Evolutionary conservation across 2,888 invertebrate species (phyloP), one percentile per base, ranked within the genome.

Genomic region (Psococerastis gibbosa): DNA sequence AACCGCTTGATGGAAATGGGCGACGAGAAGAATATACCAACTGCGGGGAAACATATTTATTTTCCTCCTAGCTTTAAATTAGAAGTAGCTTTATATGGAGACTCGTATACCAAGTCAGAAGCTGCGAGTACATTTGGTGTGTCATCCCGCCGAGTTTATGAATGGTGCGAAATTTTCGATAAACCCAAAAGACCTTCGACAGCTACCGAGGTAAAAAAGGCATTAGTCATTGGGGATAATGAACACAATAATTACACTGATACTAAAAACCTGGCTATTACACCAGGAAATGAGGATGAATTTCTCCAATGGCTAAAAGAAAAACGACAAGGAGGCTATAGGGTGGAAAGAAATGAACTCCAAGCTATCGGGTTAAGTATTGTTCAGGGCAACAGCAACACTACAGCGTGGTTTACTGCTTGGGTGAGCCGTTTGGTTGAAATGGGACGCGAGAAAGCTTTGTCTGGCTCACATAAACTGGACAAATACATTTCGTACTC

Each of bases 41-140:
- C 15, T 16, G 22, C 38, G 15, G 38, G 20, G n/a, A 38, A 38
- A 38, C 22, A 38, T 20, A 38, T 38, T 38, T 20, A 18, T 17
- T 38, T 18, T 38, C 38, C 38, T 22, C n/a, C n/a, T 38, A 38
- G 22, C 22, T 38, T 38, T 38, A 38, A 38, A 38, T 38, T 38
- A 38, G 38, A 38, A 38, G 38, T 38, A 38, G 38, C 38, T 38
- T 38, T 38, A 38, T 38, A 38, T 17, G 38, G 17, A 18, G 20
- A 38, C n/a, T 15, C n/a, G 22, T 38, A 20, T 38, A 38, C 38
- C n/a, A 38, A 38, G 22, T 18, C 15, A 17, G 17, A 16, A 18
- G 38, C 38, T 5, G 38, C 38, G 17, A 38, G 20, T 20, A 22
- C 22, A n/a, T 38, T 38, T 38, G 22, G 22, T 11, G 38, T 38